Base-by-base conservation (phyloP, 2,797 vertebrate species). In the Meda fulgida region DNA sequence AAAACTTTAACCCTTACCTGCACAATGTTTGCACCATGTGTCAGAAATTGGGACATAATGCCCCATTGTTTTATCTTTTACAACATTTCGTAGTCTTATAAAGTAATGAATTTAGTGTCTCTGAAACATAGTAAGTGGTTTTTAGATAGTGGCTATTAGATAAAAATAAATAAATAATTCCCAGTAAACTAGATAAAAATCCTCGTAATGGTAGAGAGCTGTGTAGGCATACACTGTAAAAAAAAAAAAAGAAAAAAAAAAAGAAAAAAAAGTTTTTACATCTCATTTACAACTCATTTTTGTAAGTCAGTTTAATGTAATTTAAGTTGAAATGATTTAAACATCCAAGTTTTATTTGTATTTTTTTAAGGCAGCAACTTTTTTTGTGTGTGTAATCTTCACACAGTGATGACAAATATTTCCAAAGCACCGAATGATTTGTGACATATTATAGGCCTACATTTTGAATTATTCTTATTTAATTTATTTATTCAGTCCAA, bases 1-100 rank as follows among this genome's bases (percentile, higher is more conserved):
- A 48, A 55, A 51, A 46, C 72, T 26, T 81, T 69, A 69, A 84
- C 83, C 65, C 83, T 84, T 84, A 67, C 63, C 82, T 84, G 82
- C 10, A 34, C 53, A 34, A 23, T 63, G 19, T 60, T 31, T 83
- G 48, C 13, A n/a, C 6, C 3, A 34, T n/a, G 55, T 43, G 16
- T 78, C 55, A 40, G 36, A 78, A 58, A 63, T n/a, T 1, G 3
- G 38, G n/a, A 3, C 6, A 23, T 8, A 79, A 78, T 43, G 23
- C 23, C 3, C 0, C 21, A 7, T 5, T 38, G 34, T n/a, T 77
- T 38, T 4, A 23, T 7, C 19, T 34, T 5, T 23, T 36, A 55
- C 21, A 55, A 23, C 8, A 23, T 55, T 76, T 18, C 1, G 13
- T 21, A 55, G 8, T 40, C 34, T 8, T 55, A 75, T 58, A 38